These are phyloP conservation scores for Hypena proboscidalis DNA, from an alignment of 2,888 invertebrate genomes.

Conservation along the genomic window DNA sequence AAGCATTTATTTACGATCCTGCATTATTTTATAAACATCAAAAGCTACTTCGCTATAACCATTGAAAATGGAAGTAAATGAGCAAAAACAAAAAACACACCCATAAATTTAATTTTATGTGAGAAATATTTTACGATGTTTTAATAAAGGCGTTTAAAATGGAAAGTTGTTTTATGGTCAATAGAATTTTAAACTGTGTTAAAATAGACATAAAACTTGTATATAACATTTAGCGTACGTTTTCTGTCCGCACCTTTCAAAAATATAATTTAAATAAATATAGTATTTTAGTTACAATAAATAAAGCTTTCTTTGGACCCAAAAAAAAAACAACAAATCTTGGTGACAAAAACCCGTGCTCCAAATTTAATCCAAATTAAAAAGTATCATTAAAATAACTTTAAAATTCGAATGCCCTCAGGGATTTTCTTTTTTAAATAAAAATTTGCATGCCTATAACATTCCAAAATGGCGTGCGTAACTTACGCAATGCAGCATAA, in stretches of 20 bases:
- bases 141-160: conserved; percentile 22
- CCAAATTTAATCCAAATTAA: background rate
- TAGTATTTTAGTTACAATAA: no score
- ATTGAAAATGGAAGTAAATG: no score
- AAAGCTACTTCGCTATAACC: no score
- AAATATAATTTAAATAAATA: no score
- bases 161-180: conserved; percentile 28
- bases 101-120: no score
- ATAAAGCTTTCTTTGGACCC: no score
- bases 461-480: conserved; percentile 17
- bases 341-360: no score
- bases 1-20: no score
- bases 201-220: conserved; percentile 1
- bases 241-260: no score
- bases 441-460: conserved; percentile 1
- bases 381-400: background rate
- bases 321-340: no score
- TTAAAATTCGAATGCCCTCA: background rate
- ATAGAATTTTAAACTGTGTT: conserved; percentile 4
- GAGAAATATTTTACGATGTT: conserved; percentile 8
- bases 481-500: conserved; percentile 25
- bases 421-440: background rate
- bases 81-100: no score
- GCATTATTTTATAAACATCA: no score
- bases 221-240: background rate